Evolutionary conservation across 2,113 vertebrate species (phyloP).

Genomic region (Oreochromis aureus): DNA sequence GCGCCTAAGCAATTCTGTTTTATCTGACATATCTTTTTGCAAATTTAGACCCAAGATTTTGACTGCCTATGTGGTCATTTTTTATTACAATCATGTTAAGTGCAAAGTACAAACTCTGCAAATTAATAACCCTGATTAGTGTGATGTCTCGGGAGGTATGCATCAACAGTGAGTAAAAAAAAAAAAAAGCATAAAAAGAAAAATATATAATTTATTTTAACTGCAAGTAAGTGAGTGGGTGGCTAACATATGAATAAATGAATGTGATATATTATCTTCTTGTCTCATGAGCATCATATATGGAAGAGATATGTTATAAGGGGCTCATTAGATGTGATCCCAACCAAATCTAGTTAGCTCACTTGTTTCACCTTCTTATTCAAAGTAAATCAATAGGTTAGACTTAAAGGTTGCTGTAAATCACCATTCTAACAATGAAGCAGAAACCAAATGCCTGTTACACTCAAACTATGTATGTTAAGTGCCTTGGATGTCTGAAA

Average conservation of each 20-base stretch:
- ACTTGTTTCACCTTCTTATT: neutral
- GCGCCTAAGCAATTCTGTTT: neutral
- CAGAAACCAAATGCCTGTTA: neutral
- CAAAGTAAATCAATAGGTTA: conserved; percentile 18
- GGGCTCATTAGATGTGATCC: neutral
- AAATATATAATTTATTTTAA: neutral
- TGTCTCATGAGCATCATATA: neutral
- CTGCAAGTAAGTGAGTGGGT: neutral
- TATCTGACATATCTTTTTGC: neutral
- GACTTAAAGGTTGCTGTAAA: conserved; percentile 2
- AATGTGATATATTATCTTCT: neutral
- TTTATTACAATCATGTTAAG: neutral
- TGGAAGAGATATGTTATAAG: neutral
- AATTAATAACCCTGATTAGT: neutral
- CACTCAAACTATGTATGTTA: neutral
- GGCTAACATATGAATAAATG: neutral
- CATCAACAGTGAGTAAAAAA: neutral
- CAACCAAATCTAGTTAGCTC: neutral
- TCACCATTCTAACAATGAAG: neutral
- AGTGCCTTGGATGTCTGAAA: neutral
- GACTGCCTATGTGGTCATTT: neutral
- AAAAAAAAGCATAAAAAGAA: neutral
- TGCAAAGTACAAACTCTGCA: neutral
- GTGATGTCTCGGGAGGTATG: neutral
- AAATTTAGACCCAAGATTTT: neutral